Percentiles rank a stretch among this genome's conserved stretches.
These are phyloP conservation scores for Dicyrtomina minuta DNA, from an alignment of 2,888 invertebrate species.

Conservation along the genomic window DNA sequence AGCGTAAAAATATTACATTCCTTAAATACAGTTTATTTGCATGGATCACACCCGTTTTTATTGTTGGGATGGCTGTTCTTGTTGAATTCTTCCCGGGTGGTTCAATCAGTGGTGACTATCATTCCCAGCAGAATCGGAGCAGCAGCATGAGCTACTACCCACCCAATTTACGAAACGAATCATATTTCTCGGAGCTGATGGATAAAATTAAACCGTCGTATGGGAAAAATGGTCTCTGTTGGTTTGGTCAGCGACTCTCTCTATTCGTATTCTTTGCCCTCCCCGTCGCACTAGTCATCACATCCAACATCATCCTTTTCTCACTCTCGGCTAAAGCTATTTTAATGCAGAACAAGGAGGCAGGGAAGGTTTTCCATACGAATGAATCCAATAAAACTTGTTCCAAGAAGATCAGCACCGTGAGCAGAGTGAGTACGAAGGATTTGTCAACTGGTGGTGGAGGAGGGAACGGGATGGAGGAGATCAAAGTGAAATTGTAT, in stretches of 20 bases:
- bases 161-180: background rate
- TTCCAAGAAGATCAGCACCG: conserved; percentile 22
- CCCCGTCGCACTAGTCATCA: conserved; percentile 56
- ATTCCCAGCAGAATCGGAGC: too few species aligned
- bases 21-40: conserved; percentile 56
- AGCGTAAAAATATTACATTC: conserved; percentile 35
- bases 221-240: conserved; percentile 55
- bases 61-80: conserved; percentile 53
- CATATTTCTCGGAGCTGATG: conserved; percentile 23
- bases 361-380: conserved; percentile 34
- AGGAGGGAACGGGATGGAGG: too few species aligned
- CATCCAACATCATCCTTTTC: conserved; percentile 57
- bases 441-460: background rate
- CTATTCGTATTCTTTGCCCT: conserved; percentile 57
- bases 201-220: conserved; percentile 46
- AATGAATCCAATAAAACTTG: conserved; percentile 11
- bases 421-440: conserved; percentile 19
- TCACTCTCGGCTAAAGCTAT: conserved; percentile 54
- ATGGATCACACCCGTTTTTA: conserved; percentile 56
- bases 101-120: background rate
- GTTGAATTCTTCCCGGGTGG: conserved; percentile 36
- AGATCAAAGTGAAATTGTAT: conserved; percentile 55
- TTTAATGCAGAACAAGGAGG: conserved; percentile 42
- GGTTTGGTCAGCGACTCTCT: conserved; percentile 56
- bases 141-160: conserved; percentile 1